Evolutionary conservation across 2,113 vertebrate genomes (phyloP).

Genomic region (Octodon degus): DNA sequence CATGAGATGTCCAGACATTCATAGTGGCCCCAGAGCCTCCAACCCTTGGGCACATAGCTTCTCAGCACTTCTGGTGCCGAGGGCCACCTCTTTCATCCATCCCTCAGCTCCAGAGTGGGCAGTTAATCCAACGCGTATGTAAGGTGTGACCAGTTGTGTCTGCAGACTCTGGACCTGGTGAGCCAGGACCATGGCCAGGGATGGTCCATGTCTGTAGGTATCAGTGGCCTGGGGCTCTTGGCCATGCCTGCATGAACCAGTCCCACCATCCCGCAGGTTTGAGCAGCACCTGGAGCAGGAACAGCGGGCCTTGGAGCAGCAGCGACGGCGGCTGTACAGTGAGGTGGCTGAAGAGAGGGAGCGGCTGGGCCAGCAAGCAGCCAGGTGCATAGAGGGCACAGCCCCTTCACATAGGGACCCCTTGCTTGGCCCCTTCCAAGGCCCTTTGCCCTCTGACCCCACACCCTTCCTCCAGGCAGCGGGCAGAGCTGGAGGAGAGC

Average conservation of each 20-base stretch:
- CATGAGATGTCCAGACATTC: not conserved
- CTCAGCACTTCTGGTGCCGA: not conserved
- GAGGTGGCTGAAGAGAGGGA: constrained; percentile 96
- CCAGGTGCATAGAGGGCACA: constrained; percentile 85
- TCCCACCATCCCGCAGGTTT: constrained; percentile 82
- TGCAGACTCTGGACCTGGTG: not conserved
- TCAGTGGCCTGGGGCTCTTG: not conserved
- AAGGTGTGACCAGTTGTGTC: not conserved
- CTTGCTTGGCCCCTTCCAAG: not conserved
- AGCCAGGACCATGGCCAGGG: not conserved
- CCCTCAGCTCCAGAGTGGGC: not conserved
- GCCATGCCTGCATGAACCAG: fast-evolving
- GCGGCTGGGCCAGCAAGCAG: constrained; percentile 90
- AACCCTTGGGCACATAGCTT: not conserved
- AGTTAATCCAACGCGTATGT: not conserved
- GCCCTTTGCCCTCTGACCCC: fast-evolving
- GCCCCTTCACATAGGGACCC: fast-evolving
- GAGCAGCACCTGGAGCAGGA: constrained; percentile 96
- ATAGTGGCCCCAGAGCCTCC: not conserved
- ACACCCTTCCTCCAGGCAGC: constrained; percentile 88
- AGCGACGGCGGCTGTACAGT: constrained; percentile 90
- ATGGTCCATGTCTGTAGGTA: not conserved
- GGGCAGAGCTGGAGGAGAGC: constrained; percentile 92
- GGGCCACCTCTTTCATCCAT: not conserved
- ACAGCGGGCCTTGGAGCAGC: constrained; percentile 92